Evolutionary conservation across 2,113 vertebrate genomes (phyloP), one percentile per base, ranked within the genome.

Genomic region (Drymodes brunneopygia): DNA sequence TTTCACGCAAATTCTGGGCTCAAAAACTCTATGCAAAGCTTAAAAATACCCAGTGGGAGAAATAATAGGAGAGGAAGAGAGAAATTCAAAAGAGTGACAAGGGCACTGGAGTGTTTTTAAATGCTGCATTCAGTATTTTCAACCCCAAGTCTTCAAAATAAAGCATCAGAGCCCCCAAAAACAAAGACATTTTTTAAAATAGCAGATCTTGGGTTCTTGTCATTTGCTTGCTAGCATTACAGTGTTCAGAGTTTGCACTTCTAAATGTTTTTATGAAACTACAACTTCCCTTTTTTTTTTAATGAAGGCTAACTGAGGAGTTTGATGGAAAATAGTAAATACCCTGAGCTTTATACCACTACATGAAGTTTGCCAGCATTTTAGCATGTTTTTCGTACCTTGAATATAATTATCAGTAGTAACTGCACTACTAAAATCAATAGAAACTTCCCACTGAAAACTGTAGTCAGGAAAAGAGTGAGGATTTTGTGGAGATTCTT

Each of bases 1-100:
- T 91, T 95, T 96, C 92, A 96, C 1, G 1, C 81, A 91, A 92
- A 95, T 77, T 88, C 81, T 86, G 71, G 51, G 27, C 86, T 95
- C 78, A 66, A 70, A 94, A 95, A 44, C 85, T 70, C 93, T 62
- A 3, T 66, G 57, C 50, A 91, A 71, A 73, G 58, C 88, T 93
- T 58, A 82, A 95, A 97, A 94, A 86, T 88, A 92, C 81, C 44
- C 92, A 93, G 93, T 84, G 81, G 40, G 86, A 92, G 73, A 96
- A 97, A 95, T 96, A 96, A 95, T 88, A 72, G 87, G 50, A 91
- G 92, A 95, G 95, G 94, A 97, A 96, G 93, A 93, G 95, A 95
- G 87, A 95, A 90, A 92, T 94, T 96, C 84, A 96, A 87, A 92
- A 73, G 94, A 90, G 33, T 70, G 71, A 85, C 85, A 96, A 92